Conservation (phyloP, 2,888 invertebrate species). For the Ectemnius cavifrons region DNA sequence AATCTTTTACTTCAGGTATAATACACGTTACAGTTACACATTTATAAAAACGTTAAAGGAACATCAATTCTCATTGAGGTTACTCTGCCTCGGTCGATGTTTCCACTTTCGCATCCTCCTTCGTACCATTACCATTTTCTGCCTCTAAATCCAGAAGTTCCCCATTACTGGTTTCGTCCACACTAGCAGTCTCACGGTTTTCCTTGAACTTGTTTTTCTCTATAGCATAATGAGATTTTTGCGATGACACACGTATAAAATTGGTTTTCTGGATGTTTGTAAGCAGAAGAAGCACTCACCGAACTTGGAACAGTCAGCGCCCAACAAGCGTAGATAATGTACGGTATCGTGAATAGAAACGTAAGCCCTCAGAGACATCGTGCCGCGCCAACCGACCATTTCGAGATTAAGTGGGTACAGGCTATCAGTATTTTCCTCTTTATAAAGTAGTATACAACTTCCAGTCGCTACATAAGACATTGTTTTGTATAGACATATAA, state of each 20-base stretch:
- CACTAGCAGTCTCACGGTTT: slow-evolving; percentile 67
- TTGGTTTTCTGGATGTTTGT: too few relatives aligned
- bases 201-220: slow-evolving; percentile 87
- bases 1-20: slow-evolving; percentile 39
- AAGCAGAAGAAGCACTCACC: slow-evolving; percentile 79
- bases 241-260: too few relatives aligned
- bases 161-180: slow-evolving; percentile 63
- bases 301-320: slow-evolving; percentile 91
- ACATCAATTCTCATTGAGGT: slow-evolving; percentile 36
- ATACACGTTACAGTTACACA: slow-evolving; percentile 18
- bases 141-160: slow-evolving; percentile 33
- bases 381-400: slow-evolving; percentile 95
- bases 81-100: too few relatives aligned
- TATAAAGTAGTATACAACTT: slow-evolving; percentile 87
- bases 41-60: slow-evolving; percentile 37
- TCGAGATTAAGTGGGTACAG: slow-evolving; percentile 81
- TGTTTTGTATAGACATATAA: not conserved
- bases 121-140: not conserved
- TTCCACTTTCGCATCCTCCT: not conserved
- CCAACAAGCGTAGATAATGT: slow-evolving; percentile 91
- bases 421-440: slow-evolving; percentile 78
- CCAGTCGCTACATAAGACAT: slow-evolving; percentile 80
- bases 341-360: slow-evolving; percentile 90
- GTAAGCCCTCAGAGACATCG: slow-evolving; percentile 91
- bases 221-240: slow-evolving; percentile 69